phyloP scores from a whole-genome alignment of 2,113 vertebrate genomes.

The Glaucomys volans region DNA sequence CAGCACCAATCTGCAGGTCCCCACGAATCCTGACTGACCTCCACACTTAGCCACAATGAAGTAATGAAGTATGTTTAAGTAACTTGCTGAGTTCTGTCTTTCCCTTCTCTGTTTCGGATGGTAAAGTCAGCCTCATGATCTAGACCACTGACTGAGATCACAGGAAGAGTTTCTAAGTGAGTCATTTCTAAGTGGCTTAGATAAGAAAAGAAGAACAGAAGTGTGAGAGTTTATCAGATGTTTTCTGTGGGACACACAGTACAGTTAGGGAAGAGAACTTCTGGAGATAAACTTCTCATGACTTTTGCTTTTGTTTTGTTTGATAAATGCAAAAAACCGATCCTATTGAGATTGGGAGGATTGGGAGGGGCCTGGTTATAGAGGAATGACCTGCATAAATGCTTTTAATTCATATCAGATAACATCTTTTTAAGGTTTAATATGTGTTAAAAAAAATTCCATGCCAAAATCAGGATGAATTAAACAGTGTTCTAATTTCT shows the following conservation, averaged over 20 bases:
- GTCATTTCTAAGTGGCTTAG: conserved; percentile 57
- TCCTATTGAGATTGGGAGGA: neutral
- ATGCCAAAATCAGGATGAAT: neutral
- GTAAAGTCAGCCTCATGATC: neutral
- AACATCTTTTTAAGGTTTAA: neutral
- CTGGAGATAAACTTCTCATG: neutral
- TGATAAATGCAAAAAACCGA: neutral
- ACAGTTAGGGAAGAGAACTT: neutral
- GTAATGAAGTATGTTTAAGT: neutral
- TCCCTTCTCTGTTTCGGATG: neutral
- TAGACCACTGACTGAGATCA: neutral
- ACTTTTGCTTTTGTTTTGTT: neutral
- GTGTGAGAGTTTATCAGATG: neutral
- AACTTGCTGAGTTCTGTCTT: neutral
- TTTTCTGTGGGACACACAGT: neutral
- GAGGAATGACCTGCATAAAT: neutral
- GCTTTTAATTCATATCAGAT: neutral
- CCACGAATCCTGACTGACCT: neutral
- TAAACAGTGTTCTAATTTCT: neutral
- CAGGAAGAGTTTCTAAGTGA: conserved; percentile 52
- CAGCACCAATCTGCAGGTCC: neutral
- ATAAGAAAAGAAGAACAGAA: conserved; percentile 66
- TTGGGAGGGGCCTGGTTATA: neutral
- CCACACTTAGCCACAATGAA: neutral
- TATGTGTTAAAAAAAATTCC: neutral